Evolutionary conservation across 2,113 vertebrate species (phyloP), one percentile per base, ranked within the genome.

Genomic region (Barbus barbus): DNA sequence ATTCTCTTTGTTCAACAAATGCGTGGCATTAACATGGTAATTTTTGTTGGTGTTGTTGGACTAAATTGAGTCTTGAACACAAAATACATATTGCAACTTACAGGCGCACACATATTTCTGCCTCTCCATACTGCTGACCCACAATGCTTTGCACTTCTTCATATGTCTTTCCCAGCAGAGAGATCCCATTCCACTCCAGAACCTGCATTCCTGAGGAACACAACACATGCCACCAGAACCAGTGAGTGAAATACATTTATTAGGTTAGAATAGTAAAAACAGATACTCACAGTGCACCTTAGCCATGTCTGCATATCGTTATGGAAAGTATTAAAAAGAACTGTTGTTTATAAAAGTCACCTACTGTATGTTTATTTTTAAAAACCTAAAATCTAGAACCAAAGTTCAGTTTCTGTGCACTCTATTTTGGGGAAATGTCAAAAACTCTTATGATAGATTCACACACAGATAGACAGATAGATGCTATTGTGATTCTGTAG

Each of bases 101-200:
- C 98, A 99, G 96, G 96, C 98, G 96, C 94, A 99, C 96, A 93
- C 97, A 99, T 95, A 99, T 96, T 95, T 99, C 98, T 94, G 95
- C 96, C 95, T 99, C 98, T 91, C 95, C 96, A 96, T 95, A 96
- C 91, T 95, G 96, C 84, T 97, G 96, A 86, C 93, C 93, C 91
- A 98, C 92, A 89, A 99, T 96, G 91, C 92, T 96, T 85, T 99
- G 97, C 48, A 99, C 98, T 91, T 99, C 98, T 93, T 99, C 98
- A 22, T 99, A 99, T 38, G 98, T 99, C 92, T 97, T 99, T 83
- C 95, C 96, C 1, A 92, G 97, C 92, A 99, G 91, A 82, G 95
- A 93, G 73, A 98, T 92, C 86, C 97, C 95, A 74, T 98, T 99
- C 98, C 98, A 99, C 90, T 99, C 98, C 94, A 99, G 92, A 84